These are phyloP conservation scores for Bombus difficillimus DNA, from an alignment of 1,140 invertebrate genomes.

Conservation along the genomic window DNA sequence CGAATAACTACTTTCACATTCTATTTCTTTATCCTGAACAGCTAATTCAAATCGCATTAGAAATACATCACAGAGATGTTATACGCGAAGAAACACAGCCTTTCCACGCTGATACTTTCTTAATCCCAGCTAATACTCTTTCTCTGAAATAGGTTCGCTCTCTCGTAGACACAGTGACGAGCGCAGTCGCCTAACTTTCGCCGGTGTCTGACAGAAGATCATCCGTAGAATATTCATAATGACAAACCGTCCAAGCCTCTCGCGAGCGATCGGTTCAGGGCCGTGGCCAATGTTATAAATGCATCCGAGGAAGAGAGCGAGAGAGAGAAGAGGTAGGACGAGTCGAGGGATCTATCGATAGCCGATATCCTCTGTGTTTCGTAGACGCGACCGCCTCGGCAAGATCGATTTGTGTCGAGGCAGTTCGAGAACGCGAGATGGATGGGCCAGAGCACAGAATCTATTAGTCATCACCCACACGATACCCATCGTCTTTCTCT, in stretches of 20 bases:
- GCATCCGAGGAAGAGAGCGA: slow-evolving; percentile 38
- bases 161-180: not conserved
- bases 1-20: too few species aligned
- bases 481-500: slow-evolving; percentile 48
- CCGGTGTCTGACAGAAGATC: slow-evolving; percentile 28
- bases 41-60: too few species aligned
- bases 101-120: too few species aligned
- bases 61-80: too few species aligned
- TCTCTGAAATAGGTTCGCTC: not conserved
- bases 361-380: slow-evolving; percentile 62
- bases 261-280: slow-evolving; percentile 63
- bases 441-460: slow-evolving; percentile 76
- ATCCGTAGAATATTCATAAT: slow-evolving; percentile 54
- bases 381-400: slow-evolving; percentile 60
- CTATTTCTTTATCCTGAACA: too few species aligned
- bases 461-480: slow-evolving; percentile 80
- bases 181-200: not conserved
- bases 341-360: slow-evolving; percentile 65
- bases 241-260: slow-evolving; percentile 64
- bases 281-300: slow-evolving; percentile 71
- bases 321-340: not conserved
- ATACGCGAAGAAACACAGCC: too few species aligned
- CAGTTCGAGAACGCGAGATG: slow-evolving; percentile 73
- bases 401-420: slow-evolving; percentile 75
- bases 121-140: not conserved